Evolutionary conservation across 2,797 vertebrate species (phyloP).

Genomic region (Sebastes reedi): DNA sequence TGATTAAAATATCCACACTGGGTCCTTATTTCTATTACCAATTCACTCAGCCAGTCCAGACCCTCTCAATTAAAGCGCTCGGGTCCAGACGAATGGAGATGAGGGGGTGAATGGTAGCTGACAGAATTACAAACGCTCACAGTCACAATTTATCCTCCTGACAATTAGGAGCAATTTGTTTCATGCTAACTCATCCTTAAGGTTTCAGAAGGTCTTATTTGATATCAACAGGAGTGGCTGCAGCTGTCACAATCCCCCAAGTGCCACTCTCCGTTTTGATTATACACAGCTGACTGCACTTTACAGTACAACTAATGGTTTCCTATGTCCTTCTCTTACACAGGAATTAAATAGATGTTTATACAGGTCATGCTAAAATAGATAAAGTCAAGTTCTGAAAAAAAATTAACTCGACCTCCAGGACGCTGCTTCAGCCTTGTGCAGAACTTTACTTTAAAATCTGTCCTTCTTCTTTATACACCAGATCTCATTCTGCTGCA

Average conservation of each 20-base stretch:
- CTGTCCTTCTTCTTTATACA: conserved; percentile 1
- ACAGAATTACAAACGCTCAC: conserved; percentile 79
- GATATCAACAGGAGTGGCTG: conserved; percentile 65
- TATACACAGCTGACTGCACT: conserved; percentile 60
- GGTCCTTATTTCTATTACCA: conserved; percentile 81
- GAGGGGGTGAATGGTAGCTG: conserved; percentile 70
- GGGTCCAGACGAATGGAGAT: conserved; percentile 70
- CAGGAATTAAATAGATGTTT: conserved; percentile 23
- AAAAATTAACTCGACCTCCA: conserved; percentile 1
- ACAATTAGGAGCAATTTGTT: conserved; percentile 84
- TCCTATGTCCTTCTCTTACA: conserved; percentile 12
- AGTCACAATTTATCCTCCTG: conserved; percentile 80
- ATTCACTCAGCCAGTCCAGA: conserved; percentile 68
- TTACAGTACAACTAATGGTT: conserved; percentile 48
- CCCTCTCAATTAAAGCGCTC: conserved; percentile 80
- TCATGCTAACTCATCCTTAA: conserved; percentile 80
- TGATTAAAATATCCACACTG: conserved; percentile 85
- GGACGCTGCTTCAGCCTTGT: conserved; percentile 3
- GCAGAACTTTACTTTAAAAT: conserved; percentile 23
- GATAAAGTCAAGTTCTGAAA: conserved; percentile 3
- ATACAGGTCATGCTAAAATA: neutral
- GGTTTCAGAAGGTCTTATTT: conserved; percentile 72
- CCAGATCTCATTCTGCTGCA: conserved; percentile 18
- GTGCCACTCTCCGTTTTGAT: conserved; percentile 61
- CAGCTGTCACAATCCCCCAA: conserved; percentile 57